Evolutionary conservation across 2,888 invertebrate species (phyloP).

Genomic region (Stegana nigrithorax): DNA sequence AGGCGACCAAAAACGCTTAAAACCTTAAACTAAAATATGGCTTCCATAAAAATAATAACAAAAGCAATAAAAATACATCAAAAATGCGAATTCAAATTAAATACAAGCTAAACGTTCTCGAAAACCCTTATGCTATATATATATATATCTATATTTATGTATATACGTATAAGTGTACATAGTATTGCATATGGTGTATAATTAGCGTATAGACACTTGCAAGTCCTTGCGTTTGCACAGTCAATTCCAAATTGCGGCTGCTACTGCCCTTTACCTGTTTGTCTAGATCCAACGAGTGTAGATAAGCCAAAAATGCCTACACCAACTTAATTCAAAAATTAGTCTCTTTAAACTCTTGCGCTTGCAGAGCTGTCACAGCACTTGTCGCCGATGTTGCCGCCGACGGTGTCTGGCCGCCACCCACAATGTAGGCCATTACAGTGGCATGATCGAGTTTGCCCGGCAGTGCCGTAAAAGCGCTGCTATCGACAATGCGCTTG

Average conservation of each 20-base stretch:
- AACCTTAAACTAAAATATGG: too few species aligned
- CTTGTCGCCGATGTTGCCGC: not conserved
- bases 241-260: slow-evolving; percentile 23
- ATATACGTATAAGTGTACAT: slow-evolving; percentile 22
- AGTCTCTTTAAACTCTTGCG: slow-evolving; percentile 67
- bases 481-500: slow-evolving; percentile 78
- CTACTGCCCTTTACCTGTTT: too few species aligned
- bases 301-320: too few species aligned
- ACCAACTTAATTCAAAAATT: slow-evolving; percentile 56
- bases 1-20: not conserved
- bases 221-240: slow-evolving; percentile 23
- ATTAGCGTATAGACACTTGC: slow-evolving; percentile 16
- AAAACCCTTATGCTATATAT: slow-evolving; percentile 10
- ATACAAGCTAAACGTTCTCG: not conserved
- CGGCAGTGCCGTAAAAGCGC: slow-evolving; percentile 77
- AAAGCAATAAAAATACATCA: not conserved
- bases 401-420: slow-evolving; percentile 54
- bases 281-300: too few species aligned
- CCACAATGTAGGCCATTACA: slow-evolving; percentile 83
- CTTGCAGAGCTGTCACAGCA: slow-evolving; percentile 45
- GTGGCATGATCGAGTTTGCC: slow-evolving; percentile 92
- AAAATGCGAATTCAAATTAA: not conserved
- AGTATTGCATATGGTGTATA: too few species aligned
- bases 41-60: not conserved
- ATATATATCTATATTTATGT: slow-evolving; percentile 21